Conservation (phyloP, 2,888 invertebrate genomes). For the Oxytorus armatus region DNA sequence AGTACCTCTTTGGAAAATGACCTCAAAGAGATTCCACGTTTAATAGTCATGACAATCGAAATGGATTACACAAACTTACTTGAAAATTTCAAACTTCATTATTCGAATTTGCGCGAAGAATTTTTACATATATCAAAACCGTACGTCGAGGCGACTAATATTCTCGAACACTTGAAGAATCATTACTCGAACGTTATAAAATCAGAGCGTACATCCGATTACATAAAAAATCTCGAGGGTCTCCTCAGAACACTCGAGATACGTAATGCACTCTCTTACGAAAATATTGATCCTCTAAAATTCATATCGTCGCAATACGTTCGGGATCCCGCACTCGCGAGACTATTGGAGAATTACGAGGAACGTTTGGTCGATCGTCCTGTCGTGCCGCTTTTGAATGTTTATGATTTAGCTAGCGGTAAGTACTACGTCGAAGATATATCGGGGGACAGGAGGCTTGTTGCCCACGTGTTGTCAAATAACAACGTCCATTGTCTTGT, state of each 20-base stretch:
- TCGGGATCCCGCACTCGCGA: constrained; percentile 61
- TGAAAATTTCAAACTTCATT: constrained; percentile 41
- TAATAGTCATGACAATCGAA: constrained; percentile 49
- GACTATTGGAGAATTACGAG: constrained; percentile 72
- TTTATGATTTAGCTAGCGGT: constrained; percentile 70
- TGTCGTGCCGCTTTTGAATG: constrained; percentile 60
- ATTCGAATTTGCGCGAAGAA: constrained; percentile 46
- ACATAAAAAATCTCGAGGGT: constrained; percentile 71
- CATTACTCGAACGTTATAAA: constrained; percentile 71
- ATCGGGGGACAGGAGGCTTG: background rate
- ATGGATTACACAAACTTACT: constrained; percentile 48
- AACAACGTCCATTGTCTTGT: background rate
- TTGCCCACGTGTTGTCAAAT: background rate
- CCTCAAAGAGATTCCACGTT: background rate
- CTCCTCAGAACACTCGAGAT: constrained; percentile 77
- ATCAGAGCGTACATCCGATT: constrained; percentile 73
- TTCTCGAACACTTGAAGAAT: constrained; percentile 70
- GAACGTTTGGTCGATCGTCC: constrained; percentile 34
- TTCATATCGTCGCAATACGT: constrained; percentile 72
- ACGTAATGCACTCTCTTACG: constrained; percentile 71
- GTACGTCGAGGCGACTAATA: constrained; percentile 4
- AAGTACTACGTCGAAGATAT: constrained; percentile 52
- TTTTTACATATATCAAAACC: constrained; percentile 51
- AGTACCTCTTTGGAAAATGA: background rate
- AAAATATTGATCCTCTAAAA: constrained; percentile 72